phyloP scores from a whole-genome alignment of 35 echinoderm and acorn worm species.

The Holothuria glaberrima region DNA sequence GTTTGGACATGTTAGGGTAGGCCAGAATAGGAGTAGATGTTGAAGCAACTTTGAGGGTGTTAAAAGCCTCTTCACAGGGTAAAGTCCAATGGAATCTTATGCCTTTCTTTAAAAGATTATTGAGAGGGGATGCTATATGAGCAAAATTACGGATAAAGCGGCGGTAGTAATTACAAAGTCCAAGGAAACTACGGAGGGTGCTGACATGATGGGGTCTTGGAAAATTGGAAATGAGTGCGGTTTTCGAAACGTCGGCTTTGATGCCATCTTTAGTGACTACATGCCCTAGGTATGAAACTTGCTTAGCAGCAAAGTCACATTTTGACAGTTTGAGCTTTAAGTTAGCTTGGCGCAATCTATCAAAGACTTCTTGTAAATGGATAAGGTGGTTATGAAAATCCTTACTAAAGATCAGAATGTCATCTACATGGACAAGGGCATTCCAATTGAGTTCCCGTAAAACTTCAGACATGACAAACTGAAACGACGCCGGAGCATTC shows the following conservation, averaged over 20 bases:
- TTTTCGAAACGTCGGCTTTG: conserved; percentile 44
- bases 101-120: conserved; percentile 49
- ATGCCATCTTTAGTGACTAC: conserved; percentile 66
- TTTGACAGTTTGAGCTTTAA: conserved; percentile 65
- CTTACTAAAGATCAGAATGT: conserved; percentile 47
- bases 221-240: conserved; percentile 22
- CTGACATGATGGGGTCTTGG: conserved; percentile 44
- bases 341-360: conserved; percentile 25
- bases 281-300: conserved; percentile 64
- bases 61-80: conserved; percentile 65
- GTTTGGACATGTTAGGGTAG: conserved; percentile 60
- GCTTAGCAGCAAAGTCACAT: conserved; percentile 59
- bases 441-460: conserved; percentile 58
- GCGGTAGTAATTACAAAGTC: conserved; percentile 67
- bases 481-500: conserved; percentile 59
- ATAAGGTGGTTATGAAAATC: conserved; percentile 11
- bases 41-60: conserved; percentile 35
- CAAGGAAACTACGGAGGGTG: conserved; percentile 62
- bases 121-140: conserved; percentile 55
- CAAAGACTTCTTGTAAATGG: conserved; percentile 56
- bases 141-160: conserved; percentile 72
- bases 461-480: conserved; percentile 58
- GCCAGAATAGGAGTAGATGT: conserved; percentile 60
- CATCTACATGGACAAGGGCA: conserved; percentile 61
- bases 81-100: conserved; percentile 44